A percentile compares a stretch with the other conserved stretches of the same genome.
Conservation (phyloP, 2,113 vertebrate genomes). For the Pomatostomus ruficeps region DNA sequence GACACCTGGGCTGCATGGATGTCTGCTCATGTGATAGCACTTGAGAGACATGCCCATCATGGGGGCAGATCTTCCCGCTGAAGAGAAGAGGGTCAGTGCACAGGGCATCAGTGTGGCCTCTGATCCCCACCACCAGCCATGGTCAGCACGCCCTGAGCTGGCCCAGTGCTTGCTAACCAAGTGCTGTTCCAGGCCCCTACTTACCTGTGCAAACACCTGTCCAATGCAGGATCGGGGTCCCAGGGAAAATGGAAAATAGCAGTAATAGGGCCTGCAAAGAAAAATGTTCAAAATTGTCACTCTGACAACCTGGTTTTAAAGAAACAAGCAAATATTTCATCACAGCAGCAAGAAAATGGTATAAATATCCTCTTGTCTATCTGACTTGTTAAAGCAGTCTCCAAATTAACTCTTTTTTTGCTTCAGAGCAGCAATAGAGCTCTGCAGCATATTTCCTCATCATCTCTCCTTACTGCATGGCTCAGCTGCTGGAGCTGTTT, state of each 20-base stretch:
- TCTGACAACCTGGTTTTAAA: background rate
- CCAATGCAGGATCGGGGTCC: conserved; percentile 88
- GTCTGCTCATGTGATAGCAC: background rate
- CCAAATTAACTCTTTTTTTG: background rate
- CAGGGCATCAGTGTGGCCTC: background rate
- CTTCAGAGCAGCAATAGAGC: background rate
- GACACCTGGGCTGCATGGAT: background rate
- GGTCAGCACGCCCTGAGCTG: background rate
- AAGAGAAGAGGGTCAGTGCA: background rate
- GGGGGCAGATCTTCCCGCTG: background rate
- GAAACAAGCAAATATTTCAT: background rate
- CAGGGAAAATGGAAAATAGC: conserved; percentile 85
- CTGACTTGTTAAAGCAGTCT: background rate
- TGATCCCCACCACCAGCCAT: background rate
- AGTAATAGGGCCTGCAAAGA: conserved; percentile 66
- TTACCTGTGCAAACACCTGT: conserved; percentile 87
- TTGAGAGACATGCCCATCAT: background rate
- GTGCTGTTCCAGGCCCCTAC: background rate
- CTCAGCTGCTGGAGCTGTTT: background rate
- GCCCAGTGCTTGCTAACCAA: background rate
- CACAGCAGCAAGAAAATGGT: background rate
- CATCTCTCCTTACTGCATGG: background rate
- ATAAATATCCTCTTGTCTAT: background rate
- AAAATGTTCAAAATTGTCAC: background rate
- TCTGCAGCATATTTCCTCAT: background rate